Base-by-base conservation (phyloP, 2,113 vertebrate species). In the Desmodus rotundus region DNA sequence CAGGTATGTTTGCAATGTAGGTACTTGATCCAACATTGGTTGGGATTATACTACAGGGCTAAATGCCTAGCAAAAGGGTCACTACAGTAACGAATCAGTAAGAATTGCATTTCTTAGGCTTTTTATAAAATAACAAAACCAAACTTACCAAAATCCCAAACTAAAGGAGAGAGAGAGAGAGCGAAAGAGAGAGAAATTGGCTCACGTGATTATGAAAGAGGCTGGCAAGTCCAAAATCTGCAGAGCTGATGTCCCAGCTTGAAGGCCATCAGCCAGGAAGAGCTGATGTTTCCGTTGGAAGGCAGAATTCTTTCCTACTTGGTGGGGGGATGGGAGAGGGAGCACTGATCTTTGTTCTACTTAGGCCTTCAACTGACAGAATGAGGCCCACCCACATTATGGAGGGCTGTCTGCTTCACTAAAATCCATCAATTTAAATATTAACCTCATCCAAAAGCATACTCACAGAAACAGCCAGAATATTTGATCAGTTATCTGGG, bases 281-380 rank as follows among this genome's bases (percentile, higher is more conserved):
- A 89, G 56, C 36, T 17, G 45, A 72, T n/a, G 78, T 56, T 94
- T 96, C 97, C 31, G 96, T 97, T 97, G 88, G 86, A 85, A 90
- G 86, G 58, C 3, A 50, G 90, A 95, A 93, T 95, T 97, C 90
- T 92, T 52, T 65, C 67, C 81, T 87, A 15, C 45, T 72, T 56
- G 10, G 14, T 50, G 10, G 45, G 65, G 80, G 63, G 61, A 10
- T 22, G 68, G 83, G 58, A 89, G 70, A 65, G n/a, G 61, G 61
- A 17, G 56, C 3, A 43, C 47, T 45, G 67, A 22, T 14, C 63
- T 84, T 85, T n/a, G 22, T 58, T 94, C 70, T 54, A n/a, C 15
- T 52, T 16, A 76, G 67, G 58, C 31, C 24, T 95, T 81, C 28
- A 91, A 50, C 45, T 12, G 72, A 91, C 24, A 72, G 24, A 20